Percentiles rank a stretch among this genome's conserved stretches.
phyloP scores from a whole-genome alignment of 2,113 vertebrate species.

The Siphamia tubifer region DNA sequence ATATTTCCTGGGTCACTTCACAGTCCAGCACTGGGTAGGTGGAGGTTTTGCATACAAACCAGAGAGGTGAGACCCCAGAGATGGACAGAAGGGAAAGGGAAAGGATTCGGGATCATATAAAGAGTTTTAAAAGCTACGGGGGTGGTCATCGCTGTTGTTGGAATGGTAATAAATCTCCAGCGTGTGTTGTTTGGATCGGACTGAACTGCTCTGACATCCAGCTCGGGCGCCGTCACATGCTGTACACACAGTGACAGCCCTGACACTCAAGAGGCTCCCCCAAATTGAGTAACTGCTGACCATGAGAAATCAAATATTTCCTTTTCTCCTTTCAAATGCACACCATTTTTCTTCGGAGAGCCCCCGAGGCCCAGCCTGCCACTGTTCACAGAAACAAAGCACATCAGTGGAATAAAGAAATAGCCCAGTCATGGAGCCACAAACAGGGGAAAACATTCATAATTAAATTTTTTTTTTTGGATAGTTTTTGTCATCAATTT shows the following conservation, averaged over 20 bases:
- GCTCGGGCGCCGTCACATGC: background rate
- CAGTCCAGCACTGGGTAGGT: background rate
- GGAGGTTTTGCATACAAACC: background rate
- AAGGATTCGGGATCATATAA: background rate
- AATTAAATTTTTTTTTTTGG: background rate
- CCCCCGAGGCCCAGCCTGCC: background rate
- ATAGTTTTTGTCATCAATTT: no score
- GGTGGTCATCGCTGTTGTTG: background rate
- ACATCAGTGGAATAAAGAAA: background rate
- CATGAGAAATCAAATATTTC: background rate
- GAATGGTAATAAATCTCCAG: background rate
- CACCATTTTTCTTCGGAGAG: background rate
- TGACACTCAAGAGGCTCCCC: background rate
- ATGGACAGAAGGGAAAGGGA: background rate
- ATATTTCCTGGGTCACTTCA: background rate
- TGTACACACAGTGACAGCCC: background rate
- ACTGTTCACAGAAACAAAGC: slow-evolving; percentile 1
- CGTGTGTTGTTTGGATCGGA: background rate
- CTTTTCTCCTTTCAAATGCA: background rate
- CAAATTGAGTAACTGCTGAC: slow-evolving; percentile 19
- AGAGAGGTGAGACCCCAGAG: background rate
- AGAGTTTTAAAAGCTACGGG: background rate
- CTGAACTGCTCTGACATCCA: background rate
- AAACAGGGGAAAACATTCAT: background rate
- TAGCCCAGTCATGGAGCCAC: background rate